Evolutionary conservation across 2,113 vertebrate species (phyloP), one percentile per base, ranked within the genome.

Genomic region (Butorides virescens): DNA sequence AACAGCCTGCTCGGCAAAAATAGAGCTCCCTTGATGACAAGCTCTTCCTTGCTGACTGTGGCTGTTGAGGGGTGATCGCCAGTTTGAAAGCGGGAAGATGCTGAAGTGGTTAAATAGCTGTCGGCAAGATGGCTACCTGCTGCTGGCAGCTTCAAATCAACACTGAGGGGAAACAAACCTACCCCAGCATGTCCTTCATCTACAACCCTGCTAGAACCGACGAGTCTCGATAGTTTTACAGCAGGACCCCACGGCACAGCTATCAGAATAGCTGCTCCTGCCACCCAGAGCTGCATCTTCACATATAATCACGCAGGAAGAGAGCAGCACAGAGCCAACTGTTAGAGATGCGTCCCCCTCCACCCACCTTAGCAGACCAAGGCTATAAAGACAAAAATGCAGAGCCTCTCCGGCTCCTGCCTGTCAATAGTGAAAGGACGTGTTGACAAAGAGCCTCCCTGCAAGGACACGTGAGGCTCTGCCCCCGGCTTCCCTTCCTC

Each of bases 311-410:
- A 95, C 0, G 36, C 92, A 95, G 89, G 71, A 93, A 95, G 86
- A 92, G 91, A 96, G 92, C 93, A 93, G 91, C 87, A 95, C 21
- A 44, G 77, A 92, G 81, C 42, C 81, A 96, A 91, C 86, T 95
- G 89, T 34, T 74, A 47, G 83, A 95, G 80, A 88, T 59, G 63
- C 49, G 0, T 75, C 95, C 89, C 71, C 83, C 94, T 96, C 95
- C 94, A 96, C 96, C 94, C 96, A 95, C 96, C 50, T 82, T 6
- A 81, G 86, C 80, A 94, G 96, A 95, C 94, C 95, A 95, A 85
- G 84, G 91, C 88, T 96, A 91, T 29, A 27, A 92, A 96, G 92
- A 92, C 91, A 95, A 94, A 86, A 92, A 79, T 5, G 53, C 76
- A 91, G 80, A 94, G 91, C 70, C 91, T 92, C 4, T 52, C 49